Conservation (phyloP, 2,797 vertebrate species). For the Cacajao melanocephalus region DNA sequence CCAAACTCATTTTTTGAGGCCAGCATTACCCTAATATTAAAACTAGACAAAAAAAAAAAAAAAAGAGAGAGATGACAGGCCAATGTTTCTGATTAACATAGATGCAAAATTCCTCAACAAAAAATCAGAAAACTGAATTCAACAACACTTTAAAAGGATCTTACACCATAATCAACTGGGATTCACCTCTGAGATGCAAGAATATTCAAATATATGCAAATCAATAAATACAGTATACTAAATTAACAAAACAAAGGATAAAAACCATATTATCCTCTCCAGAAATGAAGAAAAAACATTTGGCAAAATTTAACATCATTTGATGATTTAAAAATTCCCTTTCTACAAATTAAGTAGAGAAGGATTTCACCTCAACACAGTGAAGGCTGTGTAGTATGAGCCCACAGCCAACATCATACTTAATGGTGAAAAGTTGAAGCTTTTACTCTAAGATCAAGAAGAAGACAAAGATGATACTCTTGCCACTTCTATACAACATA, state of each 20-base stretch:
- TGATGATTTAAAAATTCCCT: neutral
- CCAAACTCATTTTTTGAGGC: neutral
- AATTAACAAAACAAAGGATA: neutral
- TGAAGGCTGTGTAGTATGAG: neutral
- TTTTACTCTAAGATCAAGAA: neutral
- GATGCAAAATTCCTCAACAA: neutral
- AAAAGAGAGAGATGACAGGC: neutral
- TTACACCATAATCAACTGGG: neutral
- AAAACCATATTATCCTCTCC: neutral
- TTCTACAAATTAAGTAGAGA: neutral
- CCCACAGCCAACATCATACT: neutral
- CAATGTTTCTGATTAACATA: neutral
- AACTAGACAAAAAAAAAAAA: neutral
- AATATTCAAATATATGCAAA: neutral
- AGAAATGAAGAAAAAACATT: neutral
- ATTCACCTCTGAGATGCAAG: neutral
- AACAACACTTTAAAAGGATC: neutral
- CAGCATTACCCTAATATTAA: neutral
- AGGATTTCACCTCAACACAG: neutral
- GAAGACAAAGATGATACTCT: neutral
- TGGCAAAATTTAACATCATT: neutral
- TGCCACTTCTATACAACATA: neutral
- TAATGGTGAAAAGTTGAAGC: neutral
- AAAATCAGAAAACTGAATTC: neutral
- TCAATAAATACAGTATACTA: neutral